phyloP scores from a whole-genome alignment of 1,140 invertebrate genomes.

The Holcopasites calliopsidis region DNA sequence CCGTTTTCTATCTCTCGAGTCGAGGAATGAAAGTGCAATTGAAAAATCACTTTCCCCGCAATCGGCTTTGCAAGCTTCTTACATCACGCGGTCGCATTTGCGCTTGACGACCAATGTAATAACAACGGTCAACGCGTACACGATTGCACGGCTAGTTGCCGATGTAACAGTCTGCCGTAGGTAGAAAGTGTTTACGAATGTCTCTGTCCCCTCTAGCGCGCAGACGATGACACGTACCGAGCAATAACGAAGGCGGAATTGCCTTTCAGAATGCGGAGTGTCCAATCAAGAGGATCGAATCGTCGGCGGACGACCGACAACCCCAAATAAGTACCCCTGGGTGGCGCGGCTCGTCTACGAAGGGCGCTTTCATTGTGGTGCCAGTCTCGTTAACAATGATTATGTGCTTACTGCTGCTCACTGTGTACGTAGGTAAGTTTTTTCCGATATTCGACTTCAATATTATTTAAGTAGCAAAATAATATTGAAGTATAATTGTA shows the following conservation, averaged over 20 bases:
- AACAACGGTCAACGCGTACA: neutral
- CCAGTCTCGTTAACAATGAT: slow-evolving; percentile 88
- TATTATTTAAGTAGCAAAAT: neutral
- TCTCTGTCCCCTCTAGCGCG: neutral
- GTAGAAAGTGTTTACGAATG: neutral
- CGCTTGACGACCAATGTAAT: slow-evolving; percentile 11
- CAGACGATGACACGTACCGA: neutral
- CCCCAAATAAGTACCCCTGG: slow-evolving; percentile 92
- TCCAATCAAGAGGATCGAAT: slow-evolving; percentile 87
- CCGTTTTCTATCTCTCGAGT: neutral
- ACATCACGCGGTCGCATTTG: slow-evolving; percentile 6
- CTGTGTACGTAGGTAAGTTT: slow-evolving; percentile 82
- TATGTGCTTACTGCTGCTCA: slow-evolving; percentile 86
- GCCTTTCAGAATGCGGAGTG: slow-evolving; percentile 84
- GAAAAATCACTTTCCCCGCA: slow-evolving; percentile 24
- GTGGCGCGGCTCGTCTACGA: slow-evolving; percentile 90
- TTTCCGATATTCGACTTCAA: neutral
- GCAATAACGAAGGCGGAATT: slow-evolving; percentile 18
- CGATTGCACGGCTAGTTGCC: neutral
- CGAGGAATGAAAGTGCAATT: neutral
- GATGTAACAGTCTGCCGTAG: slow-evolving; percentile 18
- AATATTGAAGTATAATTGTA: too few relatives aligned
- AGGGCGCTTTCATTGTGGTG: slow-evolving; percentile 94
- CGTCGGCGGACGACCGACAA: slow-evolving; percentile 88
- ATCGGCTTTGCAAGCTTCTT: neutral